These are phyloP conservation scores for Nomada lathburiana DNA, from an alignment of 2,888 invertebrate genomes.

Conservation along the genomic window DNA sequence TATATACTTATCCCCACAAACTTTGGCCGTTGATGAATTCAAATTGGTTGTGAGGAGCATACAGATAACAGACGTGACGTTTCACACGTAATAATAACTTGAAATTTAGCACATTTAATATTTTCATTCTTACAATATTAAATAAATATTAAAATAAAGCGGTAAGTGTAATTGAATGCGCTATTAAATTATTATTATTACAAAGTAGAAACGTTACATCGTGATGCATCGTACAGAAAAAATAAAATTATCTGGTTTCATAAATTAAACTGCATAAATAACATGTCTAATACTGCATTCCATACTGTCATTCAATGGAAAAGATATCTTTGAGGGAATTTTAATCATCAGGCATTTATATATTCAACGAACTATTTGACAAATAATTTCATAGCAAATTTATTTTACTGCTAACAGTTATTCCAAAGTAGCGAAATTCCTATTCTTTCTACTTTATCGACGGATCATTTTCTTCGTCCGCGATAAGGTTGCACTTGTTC, in stretches of 20 bases:
- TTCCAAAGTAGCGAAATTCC: not conserved
- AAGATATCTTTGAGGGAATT: not conserved
- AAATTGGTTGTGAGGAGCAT: conserved; percentile 26
- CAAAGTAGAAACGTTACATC: not conserved
- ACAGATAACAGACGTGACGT: not conserved
- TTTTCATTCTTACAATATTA: not conserved
- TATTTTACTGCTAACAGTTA: conserved; percentile 1
- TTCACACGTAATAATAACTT: not conserved
- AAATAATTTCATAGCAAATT: not conserved
- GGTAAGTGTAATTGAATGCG: not conserved
- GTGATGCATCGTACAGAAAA: not conserved
- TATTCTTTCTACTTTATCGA: conserved; percentile 30
- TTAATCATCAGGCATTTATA: not conserved
- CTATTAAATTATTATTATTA: not conserved
- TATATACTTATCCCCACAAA: not conserved
- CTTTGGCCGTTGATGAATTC: conserved; percentile 29
- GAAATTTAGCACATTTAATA: not conserved
- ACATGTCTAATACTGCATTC: not conserved
- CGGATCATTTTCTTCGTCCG: not conserved
- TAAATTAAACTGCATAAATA: not conserved
- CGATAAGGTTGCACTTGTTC: too few species aligned
- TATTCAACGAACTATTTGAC: not conserved
- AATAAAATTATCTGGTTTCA: not conserved
- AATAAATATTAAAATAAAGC: not conserved
- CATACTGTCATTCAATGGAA: not conserved